Evolutionary conservation across 2,888 invertebrate species (phyloP).

Genomic region (Anorthoa munda): DNA sequence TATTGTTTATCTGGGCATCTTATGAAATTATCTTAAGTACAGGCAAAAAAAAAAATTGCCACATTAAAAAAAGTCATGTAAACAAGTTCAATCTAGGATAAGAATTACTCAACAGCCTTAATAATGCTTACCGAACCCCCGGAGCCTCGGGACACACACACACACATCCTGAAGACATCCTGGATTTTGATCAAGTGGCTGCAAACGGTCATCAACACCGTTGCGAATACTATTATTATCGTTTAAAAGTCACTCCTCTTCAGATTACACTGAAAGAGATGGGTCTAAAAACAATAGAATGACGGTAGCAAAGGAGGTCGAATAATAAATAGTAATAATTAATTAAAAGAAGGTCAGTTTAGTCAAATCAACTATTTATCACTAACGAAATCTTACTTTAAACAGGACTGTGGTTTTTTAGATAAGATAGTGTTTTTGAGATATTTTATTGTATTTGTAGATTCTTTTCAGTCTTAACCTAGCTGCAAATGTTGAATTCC

Average conservation of each 20-base stretch:
- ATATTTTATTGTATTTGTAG: conserved; percentile 66
- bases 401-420: conserved; percentile 52
- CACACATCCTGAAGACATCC: too few relatives aligned
- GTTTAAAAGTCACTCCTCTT: conserved; percentile 35
- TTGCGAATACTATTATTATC: conserved; percentile 15
- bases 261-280: conserved; percentile 23
- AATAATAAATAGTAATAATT: conserved; percentile 28
- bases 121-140: too few relatives aligned
- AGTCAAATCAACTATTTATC: conserved; percentile 31
- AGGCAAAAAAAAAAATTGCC: too few relatives aligned
- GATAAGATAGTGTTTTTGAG: conserved; percentile 70
- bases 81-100: not conserved
- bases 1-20: conserved; percentile 19
- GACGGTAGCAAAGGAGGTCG: conserved; percentile 35
- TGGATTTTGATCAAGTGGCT: conserved; percentile 4
- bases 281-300: conserved; percentile 35
- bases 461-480: conserved; percentile 52
- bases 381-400: conserved; percentile 43
- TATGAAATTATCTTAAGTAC: conserved; percentile 20
- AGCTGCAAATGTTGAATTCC: conserved; percentile 88
- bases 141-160: too few relatives aligned
- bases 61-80: not conserved
- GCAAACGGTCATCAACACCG: not conserved
- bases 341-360: conserved; percentile 36
- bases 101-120: not conserved